These are phyloP conservation scores for Wiebesia pumilae DNA, from an alignment of 1,140 invertebrate genomes.

Conservation along the genomic window DNA sequence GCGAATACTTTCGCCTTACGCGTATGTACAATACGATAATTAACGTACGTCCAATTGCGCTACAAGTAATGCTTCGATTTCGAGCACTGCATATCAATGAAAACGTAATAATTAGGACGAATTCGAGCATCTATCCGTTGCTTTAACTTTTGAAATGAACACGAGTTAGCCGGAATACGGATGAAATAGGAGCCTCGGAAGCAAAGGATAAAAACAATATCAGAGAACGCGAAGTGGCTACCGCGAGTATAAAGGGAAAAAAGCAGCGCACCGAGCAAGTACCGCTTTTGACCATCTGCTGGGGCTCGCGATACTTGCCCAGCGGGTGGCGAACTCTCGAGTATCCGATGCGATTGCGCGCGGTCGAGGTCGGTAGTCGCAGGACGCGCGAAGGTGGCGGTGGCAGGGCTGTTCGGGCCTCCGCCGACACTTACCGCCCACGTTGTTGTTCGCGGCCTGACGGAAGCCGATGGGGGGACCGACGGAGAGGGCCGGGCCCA, in stretches of 20 bases:
- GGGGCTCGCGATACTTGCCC: neutral
- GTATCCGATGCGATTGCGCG: neutral
- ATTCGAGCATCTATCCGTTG: too few species aligned
- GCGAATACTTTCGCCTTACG: too few species aligned
- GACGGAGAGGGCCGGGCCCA: conserved; percentile 26
- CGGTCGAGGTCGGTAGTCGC: too few species aligned
- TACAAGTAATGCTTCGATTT: too few species aligned
- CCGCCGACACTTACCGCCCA: conserved; percentile 43
- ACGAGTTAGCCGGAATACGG: neutral
- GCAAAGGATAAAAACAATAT: conserved; percentile 6
- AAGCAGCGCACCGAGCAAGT: neutral
- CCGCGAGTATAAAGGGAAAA: neutral
- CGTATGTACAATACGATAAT: too few species aligned
- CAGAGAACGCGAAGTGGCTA: neutral
- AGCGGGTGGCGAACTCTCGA: conserved; percentile 17
- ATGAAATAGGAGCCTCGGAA: neutral
- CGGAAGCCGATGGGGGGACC: conserved; percentile 45
- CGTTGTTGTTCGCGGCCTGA: conserved; percentile 51
- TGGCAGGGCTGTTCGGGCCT: neutral
- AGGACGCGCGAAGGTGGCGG: neutral
- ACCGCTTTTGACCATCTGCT: conserved; percentile 30
- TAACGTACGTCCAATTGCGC: too few species aligned
- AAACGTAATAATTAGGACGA: too few species aligned
- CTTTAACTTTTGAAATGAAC: neutral
- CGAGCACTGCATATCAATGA: too few species aligned